phyloP scores from a whole-genome alignment of 2,797 vertebrate species.

The Etheostoma perlongum region DNA sequence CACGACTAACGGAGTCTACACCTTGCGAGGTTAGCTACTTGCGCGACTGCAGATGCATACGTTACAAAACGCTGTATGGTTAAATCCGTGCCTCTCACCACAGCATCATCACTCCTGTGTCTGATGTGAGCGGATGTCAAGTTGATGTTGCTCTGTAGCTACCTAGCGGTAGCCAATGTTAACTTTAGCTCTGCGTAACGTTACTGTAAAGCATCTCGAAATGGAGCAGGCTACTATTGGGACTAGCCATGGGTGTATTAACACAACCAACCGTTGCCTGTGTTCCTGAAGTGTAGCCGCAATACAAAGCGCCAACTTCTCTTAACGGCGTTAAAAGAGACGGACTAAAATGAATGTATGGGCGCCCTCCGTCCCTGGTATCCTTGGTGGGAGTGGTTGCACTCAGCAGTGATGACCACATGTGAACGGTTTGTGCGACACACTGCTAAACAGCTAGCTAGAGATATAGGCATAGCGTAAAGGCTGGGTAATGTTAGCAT shows the following conservation, averaged over 20 bases:
- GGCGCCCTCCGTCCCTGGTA: conserved; percentile 26
- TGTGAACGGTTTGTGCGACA: conserved; percentile 60
- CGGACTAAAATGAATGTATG: conserved; percentile 5
- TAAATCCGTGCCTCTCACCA: conserved; percentile 61
- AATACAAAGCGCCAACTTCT: not conserved
- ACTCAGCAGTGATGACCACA: conserved; percentile 56
- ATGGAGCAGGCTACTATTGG: not conserved
- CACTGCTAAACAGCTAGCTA: conserved; percentile 37
- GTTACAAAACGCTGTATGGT: conserved; percentile 44
- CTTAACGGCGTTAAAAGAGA: not conserved
- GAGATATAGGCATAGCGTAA: not conserved
- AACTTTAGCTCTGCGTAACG: conserved; percentile 30
- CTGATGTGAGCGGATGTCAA: conserved; percentile 68
- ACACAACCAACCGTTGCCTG: not conserved
- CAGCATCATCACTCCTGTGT: conserved; percentile 60
- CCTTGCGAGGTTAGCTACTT: conserved; percentile 12
- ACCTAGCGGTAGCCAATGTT: conserved; percentile 13
- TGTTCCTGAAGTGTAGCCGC: not conserved
- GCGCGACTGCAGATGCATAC: conserved; percentile 33
- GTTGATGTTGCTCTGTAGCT: conserved; percentile 59
- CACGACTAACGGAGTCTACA: conserved; percentile 1
- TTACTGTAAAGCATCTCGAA: not conserved
- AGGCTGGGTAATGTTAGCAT: conserved; percentile 32
- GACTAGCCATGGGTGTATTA: not conserved
- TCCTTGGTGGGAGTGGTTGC: conserved; percentile 78